phyloP scores from a whole-genome alignment of 23 tunicate genomes.

The Trididemnum clinides region DNA sequence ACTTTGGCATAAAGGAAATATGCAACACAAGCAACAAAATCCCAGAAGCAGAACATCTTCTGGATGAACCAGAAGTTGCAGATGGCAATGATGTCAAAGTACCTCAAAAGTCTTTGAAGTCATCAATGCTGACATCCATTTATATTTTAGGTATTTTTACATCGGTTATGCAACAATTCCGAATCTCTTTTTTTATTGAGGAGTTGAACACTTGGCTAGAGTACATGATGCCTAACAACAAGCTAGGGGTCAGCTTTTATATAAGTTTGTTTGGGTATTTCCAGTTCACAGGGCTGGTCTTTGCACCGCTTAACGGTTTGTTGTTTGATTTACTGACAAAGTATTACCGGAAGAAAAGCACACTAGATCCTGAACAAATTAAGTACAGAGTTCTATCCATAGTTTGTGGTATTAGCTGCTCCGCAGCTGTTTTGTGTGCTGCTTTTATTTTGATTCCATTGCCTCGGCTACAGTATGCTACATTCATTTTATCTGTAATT shows the following conservation, averaged over 20 bases:
- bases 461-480: neutral
- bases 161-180: neutral
- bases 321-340: neutral
- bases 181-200: neutral
- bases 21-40: neutral
- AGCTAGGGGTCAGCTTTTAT: neutral
- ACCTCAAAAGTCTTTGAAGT: neutral
- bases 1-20: conserved; percentile 19
- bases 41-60: neutral
- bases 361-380: neutral
- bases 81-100: neutral
- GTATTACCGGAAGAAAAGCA: neutral
- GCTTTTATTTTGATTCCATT: neutral
- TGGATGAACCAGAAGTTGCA: too few relatives aligned
- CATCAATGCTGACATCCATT: neutral
- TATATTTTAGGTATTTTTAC: neutral
- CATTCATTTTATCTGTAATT: neutral
- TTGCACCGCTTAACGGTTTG: neutral
- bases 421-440: neutral
- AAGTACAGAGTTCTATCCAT: neutral
- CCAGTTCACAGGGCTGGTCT: neutral
- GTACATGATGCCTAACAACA: neutral
- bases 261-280: neutral
- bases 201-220: neutral
- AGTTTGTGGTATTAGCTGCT: neutral